Evolutionary conservation across 92 coral and sea anemone species (phyloP), one percentile per base, ranked within the genome.

Genomic region (Siderastrea radians): DNA sequence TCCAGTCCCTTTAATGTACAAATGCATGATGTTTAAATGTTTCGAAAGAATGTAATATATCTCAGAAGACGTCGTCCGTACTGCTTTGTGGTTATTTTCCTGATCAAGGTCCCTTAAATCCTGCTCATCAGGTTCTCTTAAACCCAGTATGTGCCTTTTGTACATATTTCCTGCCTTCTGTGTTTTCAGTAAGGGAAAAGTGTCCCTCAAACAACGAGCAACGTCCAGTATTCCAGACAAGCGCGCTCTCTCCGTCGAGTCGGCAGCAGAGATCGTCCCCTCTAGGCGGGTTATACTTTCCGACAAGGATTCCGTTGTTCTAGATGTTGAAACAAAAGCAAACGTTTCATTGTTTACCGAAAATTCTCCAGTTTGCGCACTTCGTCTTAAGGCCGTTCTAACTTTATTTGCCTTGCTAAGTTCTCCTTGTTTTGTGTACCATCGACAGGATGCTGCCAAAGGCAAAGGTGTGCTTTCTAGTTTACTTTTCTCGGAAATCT

Each of bases 361-460:
- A 3, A 64, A 15, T 1, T 80, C 84, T 49, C 73, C 74, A 17
- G 72, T 64, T 68, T 65, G 72, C 48, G 12, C 11, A 49, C 73
- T 65, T n/a, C 74, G 7, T 65, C 84, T 65, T 65, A 26, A 17
- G 49, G 48, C 84, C 15, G 84, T 65, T 68, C 84, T 6, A 14
- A 68, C 84, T 4, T 48, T 64, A n/a, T 72, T 83, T 83, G 87
- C 87, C 52, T 70, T 71, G 14, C 80, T 57, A 70, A 83, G 79
- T 72, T 83, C 70, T 48, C 87, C 87, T 83, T 83, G 79, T 69
- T 83, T 57, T 7, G 55, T 58, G 79, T 83, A 83, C 87, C 87
- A 83, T 68, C 65, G 62, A 51, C 45, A 55, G 2, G 83, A 62
- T 48, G 58, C 62, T 48, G 83, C 71, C 79, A 75, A 49, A 43